These are phyloP conservation scores for Otolemur crassicaudatus DNA, from an alignment of 2,797 vertebrate species.

Conservation along the genomic window DNA sequence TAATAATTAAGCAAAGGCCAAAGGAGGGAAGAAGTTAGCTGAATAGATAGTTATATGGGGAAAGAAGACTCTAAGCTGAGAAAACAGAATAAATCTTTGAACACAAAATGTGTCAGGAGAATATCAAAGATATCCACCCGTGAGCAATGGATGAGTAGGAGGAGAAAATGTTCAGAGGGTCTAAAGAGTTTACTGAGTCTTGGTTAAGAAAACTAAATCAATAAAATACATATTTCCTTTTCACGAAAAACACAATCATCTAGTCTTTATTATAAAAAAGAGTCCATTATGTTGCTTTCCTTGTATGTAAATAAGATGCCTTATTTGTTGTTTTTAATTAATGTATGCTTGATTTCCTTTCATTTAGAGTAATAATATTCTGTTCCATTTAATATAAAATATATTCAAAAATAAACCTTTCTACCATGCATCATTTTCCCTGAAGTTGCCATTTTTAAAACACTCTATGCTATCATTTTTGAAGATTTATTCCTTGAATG, in stretches of 20 bases:
- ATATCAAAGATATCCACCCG: background rate
- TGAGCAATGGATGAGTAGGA: background rate
- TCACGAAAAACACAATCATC: background rate
- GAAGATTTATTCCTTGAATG: conserved; percentile 24
- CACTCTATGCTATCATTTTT: background rate
- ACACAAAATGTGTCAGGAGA: background rate
- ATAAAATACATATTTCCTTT: background rate
- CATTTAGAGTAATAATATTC: background rate
- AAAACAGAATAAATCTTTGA: background rate
- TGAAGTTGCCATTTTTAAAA: conserved; percentile 36
- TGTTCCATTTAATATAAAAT: conserved; percentile 21
- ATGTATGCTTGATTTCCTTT: background rate
- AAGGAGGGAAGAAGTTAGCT: background rate
- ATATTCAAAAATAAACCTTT: background rate
- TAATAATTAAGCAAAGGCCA: background rate
- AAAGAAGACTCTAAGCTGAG: background rate
- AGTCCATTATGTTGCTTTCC: background rate
- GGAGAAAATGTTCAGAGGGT: background rate
- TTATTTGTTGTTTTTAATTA: background rate
- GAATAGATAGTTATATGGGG: background rate
- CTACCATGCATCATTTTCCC: background rate
- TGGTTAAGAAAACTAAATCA: background rate
- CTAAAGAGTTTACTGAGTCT: background rate
- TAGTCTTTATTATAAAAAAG: conserved; percentile 10
- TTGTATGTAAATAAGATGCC: background rate